A percentile compares a stretch with the other conserved stretches of the same genome.
Conservation (phyloP, 2,888 invertebrate genomes). For the Cyclophora albipunctata region DNA sequence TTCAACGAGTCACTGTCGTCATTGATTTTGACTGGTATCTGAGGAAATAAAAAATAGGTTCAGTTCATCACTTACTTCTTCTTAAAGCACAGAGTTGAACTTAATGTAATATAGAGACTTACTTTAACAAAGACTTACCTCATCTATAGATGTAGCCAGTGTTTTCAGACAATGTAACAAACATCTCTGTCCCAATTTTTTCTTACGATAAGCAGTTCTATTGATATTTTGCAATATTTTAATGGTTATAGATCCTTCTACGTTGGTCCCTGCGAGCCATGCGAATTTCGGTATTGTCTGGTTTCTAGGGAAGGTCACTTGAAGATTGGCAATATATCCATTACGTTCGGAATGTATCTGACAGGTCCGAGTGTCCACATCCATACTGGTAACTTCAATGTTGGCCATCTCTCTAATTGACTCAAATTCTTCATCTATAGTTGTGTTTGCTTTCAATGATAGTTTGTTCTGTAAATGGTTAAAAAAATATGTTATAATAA, state of each 20-base stretch:
- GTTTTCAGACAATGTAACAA: slow-evolving; percentile 87
- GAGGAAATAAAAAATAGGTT: slow-evolving; percentile 15
- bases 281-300: slow-evolving; percentile 68
- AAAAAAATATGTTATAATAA: slow-evolving; percentile 1
- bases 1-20: slow-evolving; percentile 69
- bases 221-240: slow-evolving; percentile 87
- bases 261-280: slow-evolving; percentile 69
- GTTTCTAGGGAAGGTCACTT: slow-evolving; percentile 77
- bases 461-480: slow-evolving; percentile 48
- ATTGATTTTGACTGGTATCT: slow-evolving; percentile 74
- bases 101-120: not conserved
- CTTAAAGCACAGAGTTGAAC: not conserved
- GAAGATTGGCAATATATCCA: slow-evolving; percentile 69
- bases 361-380: slow-evolving; percentile 74
- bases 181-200: slow-evolving; percentile 89
- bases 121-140: slow-evolving; percentile 39
- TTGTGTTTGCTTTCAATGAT: slow-evolving; percentile 44
- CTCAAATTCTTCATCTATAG: slow-evolving; percentile 70
- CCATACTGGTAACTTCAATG: slow-evolving; percentile 74
- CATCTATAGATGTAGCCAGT: slow-evolving; percentile 64
- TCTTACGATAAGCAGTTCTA: slow-evolving; percentile 86
- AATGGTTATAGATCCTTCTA: slow-evolving; percentile 82
- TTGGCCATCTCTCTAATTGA: slow-evolving; percentile 70
- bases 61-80: not conserved
- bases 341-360: slow-evolving; percentile 74